These are phyloP conservation scores for Eudasyphora cyanicolor DNA, from an alignment of 2,888 invertebrate species.

Conservation along the genomic window DNA sequence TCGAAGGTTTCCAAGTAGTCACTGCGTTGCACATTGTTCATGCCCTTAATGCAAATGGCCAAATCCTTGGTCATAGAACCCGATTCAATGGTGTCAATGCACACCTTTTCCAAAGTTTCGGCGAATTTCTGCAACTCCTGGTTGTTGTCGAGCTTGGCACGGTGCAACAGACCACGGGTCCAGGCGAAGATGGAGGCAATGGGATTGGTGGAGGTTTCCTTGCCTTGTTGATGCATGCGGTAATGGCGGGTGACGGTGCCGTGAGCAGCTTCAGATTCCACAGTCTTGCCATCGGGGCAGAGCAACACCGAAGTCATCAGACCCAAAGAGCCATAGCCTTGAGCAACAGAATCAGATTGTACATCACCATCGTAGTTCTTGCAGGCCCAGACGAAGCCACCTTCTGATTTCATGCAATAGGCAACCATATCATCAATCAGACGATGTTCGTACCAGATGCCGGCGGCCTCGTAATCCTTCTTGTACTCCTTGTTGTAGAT, in stretches of 20 bases:
- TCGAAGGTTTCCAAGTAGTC: conserved; percentile 99
- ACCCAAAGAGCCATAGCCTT: conserved; percentile 97
- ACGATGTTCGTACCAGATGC: conserved; percentile 98
- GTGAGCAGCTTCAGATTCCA: conserved; percentile 99
- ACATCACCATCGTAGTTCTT: conserved; percentile 99
- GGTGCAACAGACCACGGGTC: conserved; percentile 95
- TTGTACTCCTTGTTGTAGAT: conserved; percentile 95
- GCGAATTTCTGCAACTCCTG: conserved; percentile 88
- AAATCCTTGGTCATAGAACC: conserved; percentile 99
- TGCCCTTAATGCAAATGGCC: conserved; percentile 98
- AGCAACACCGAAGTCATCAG: conserved; percentile 98
- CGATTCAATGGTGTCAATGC: conserved; percentile 95
- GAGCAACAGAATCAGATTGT: conserved; percentile 98
- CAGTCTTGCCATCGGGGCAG: conserved; percentile 98
- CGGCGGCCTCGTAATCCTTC: conserved; percentile 88
- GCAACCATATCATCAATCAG: conserved; percentile 99
- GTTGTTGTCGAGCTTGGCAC: conserved; percentile 96
- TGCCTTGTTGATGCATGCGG: conserved; percentile 93
- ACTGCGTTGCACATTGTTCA: conserved; percentile 84
- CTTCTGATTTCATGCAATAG: conserved; percentile 97
- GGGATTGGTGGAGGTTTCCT: conserved; percentile 99
- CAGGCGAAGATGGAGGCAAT: conserved; percentile 99
- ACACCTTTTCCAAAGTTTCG: conserved; percentile 92
- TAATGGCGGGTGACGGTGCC: conserved; percentile 97
- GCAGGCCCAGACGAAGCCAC: conserved; percentile 99